phyloP scores from a whole-genome alignment of 2,888 invertebrate species.

The Andricus quercusramuli region DNA sequence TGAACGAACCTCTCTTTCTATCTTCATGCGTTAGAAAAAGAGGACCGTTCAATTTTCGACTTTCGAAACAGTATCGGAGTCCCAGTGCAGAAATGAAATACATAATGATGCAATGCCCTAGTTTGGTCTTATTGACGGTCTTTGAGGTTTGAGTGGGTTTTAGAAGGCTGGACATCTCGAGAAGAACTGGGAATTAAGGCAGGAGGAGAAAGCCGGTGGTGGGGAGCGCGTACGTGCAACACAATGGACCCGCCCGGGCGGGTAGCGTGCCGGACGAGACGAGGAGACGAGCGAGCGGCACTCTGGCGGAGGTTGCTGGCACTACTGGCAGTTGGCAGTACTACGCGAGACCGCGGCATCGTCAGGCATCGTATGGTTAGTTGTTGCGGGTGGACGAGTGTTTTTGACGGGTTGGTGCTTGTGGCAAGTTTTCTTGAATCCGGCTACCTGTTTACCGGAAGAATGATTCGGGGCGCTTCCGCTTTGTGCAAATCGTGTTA shows the following conservation, averaged over 20 bases:
- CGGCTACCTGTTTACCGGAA: background rate
- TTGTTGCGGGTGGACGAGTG: background rate
- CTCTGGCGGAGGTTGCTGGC: conserved; percentile 42
- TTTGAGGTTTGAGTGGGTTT: background rate
- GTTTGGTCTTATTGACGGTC: background rate
- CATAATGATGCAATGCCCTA: background rate
- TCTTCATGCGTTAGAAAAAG: too few species aligned
- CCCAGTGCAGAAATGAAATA: too few species aligned
- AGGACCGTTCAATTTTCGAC: too few species aligned
- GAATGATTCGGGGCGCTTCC: background rate
- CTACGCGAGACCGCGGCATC: conserved; percentile 50
- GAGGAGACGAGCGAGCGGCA: conserved; percentile 41
- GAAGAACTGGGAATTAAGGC: background rate
- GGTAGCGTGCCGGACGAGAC: background rate
- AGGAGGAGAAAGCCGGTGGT: conserved; percentile 14
- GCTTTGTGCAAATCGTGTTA: background rate
- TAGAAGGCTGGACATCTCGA: background rate
- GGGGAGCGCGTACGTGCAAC: background rate
- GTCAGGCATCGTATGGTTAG: conserved; percentile 38
- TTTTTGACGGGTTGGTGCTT: conserved; percentile 12
- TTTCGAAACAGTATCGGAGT: too few species aligned
- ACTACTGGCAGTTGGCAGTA: conserved; percentile 49
- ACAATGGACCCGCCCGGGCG: conserved; percentile 22
- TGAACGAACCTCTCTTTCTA: too few species aligned
- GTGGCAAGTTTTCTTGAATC: background rate